A percentile compares a stretch with the other conserved stretches of the same genome.
These are phyloP conservation scores for Cygnus atratus DNA, from an alignment of 2,113 vertebrate genomes.

Conservation along the genomic window DNA sequence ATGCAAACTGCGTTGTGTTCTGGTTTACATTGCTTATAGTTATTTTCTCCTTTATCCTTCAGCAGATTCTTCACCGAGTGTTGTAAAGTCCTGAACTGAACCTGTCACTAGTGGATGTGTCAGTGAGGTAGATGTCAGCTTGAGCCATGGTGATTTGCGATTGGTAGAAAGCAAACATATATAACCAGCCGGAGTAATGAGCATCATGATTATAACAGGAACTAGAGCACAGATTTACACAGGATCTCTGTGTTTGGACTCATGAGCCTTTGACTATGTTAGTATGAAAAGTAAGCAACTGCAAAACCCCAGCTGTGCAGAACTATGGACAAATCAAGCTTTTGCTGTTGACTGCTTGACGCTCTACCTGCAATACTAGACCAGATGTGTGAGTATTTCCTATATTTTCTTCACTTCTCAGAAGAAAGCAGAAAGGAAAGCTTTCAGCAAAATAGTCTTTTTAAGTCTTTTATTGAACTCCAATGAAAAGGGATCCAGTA, in stretches of 20 bases:
- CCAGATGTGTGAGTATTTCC: background rate
- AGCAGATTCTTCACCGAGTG: background rate
- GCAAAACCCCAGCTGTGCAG: background rate
- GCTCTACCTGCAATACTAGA: background rate
- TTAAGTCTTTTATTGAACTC: background rate
- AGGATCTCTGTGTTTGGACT: constrained; percentile 10
- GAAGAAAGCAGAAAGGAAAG: background rate
- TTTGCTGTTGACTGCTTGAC: background rate
- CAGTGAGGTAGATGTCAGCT: background rate
- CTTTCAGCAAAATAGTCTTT: background rate
- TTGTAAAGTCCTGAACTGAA: background rate
- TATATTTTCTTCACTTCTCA: background rate
- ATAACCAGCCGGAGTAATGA: background rate
- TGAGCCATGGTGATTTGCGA: background rate
- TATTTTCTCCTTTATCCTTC: background rate
- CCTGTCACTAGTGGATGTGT: background rate
- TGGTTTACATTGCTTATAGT: background rate
- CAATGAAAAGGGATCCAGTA: background rate
- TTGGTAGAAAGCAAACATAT: constrained; percentile 41
- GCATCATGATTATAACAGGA: background rate
- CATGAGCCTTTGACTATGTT: background rate
- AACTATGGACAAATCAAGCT: background rate
- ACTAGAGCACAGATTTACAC: background rate
- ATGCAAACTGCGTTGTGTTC: background rate
- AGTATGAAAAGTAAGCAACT: background rate